Evolutionary conservation across 2,113 vertebrate species (phyloP), one percentile per base, ranked within the genome.

Genomic region (Varanus salvator): DNA sequence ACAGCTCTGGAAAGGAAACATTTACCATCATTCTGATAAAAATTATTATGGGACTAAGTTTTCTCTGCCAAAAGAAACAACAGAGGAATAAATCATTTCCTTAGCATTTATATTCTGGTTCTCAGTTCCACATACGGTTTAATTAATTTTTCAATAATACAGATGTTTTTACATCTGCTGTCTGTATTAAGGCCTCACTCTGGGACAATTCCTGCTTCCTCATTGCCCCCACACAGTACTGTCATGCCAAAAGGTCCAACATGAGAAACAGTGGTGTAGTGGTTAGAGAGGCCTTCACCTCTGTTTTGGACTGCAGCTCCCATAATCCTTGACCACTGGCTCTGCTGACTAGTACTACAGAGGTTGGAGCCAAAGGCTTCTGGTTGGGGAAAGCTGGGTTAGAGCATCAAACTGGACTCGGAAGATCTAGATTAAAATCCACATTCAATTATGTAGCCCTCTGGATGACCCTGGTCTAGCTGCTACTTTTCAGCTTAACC

Each of bases 41-140:
- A 7, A 57, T 86, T 19, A 83, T 83, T 21, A 66, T 27, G 19
- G 50, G 31, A 57, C 84, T 57, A 34, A 54, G 48, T 57, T 83
- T n/a, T 74, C 14, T 31, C 2, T 1, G 17, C 48, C 64, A 88
- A 80, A 31, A 81, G 21, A 80, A 78, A 60, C 44, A 17, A 44
- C 54, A 83, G 72, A 14, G 9, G 15, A 86, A 92, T 91, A 64
- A n/a, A 4, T 21, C 17, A 44, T 86, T 90, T 34, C 44, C 91
- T 84, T 81, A 9, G 69, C 5, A 44, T 1, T 60, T 17, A 87
- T 23, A 6, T 6, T 88, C 1, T 85, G 2, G 90, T 25, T 82
- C 27, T 4, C 0, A 77, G 2, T 85, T 88, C 87, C 90, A 50
- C 81, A 44, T 29, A 54, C 72, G 68, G n/a, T 71, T 84, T 68